Evolutionary conservation across 2,113 vertebrate species (phyloP).

Genomic region (Ammodytes dubius): DNA sequence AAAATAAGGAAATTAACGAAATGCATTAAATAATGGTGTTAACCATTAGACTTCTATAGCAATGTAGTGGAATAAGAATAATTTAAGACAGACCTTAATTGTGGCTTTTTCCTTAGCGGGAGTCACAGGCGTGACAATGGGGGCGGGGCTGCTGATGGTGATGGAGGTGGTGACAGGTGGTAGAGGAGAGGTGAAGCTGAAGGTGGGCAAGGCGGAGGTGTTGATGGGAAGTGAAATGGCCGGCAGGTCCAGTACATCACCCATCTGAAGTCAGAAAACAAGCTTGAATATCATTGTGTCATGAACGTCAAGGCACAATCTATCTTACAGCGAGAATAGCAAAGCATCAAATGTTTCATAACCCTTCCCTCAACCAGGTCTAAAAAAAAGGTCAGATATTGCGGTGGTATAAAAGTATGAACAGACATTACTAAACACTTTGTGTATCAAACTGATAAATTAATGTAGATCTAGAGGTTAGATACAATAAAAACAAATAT

Average conservation of each 20-base stretch:
- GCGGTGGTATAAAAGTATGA: neutral
- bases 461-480: neutral
- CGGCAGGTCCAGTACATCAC: conserved; percentile 87
- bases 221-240: conserved; percentile 91
- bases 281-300: neutral
- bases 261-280: conserved; percentile 75
- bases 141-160: conserved; percentile 62
- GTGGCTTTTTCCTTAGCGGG: conserved; percentile 52
- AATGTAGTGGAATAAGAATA: accelerated
- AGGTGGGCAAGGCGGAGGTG: conserved; percentile 88
- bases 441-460: neutral
- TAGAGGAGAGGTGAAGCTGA: conserved; percentile 88
- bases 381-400: neutral
- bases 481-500: neutral
- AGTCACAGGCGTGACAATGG: conserved; percentile 64
- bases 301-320: neutral
- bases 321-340: neutral
- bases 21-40: neutral
- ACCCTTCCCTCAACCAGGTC: neutral
- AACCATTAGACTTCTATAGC: neutral
- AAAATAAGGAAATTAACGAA: neutral
- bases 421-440: neutral
- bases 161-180: conserved; percentile 67
- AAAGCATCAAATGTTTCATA: neutral
- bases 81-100: conserved; percentile 71